A percentile compares a stretch with the other conserved stretches of the same genome.
phyloP scores from a whole-genome alignment of 2,888 invertebrate genomes.

The Chymomyza amoena region DNA sequence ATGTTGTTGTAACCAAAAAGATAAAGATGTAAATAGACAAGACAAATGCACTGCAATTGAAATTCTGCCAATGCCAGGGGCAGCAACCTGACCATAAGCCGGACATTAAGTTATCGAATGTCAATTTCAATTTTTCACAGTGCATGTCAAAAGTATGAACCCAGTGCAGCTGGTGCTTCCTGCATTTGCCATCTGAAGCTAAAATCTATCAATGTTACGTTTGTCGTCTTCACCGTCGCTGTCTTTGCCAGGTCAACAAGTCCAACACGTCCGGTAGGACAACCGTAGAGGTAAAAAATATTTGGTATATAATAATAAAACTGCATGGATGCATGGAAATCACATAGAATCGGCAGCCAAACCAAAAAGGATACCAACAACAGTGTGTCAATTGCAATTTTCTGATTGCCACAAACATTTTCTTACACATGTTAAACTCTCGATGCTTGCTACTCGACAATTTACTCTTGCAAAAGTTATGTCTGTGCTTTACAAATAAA shows the following conservation, averaged over 20 bases:
- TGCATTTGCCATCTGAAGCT: neutral
- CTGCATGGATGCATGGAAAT: slow-evolving; percentile 30
- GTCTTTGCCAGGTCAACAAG: neutral
- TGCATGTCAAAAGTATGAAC: slow-evolving; percentile 43
- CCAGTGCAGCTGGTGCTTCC: slow-evolving; percentile 5
- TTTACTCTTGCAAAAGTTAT: slow-evolving; percentile 42
- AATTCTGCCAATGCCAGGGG: slow-evolving; percentile 7
- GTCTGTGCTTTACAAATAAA: slow-evolving; percentile 35
- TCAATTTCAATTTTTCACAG: slow-evolving; percentile 62
- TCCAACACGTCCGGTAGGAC: neutral
- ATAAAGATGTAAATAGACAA: slow-evolving; percentile 31
- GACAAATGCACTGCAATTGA: slow-evolving; percentile 56
- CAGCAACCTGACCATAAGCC: neutral
- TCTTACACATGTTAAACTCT: slow-evolving; percentile 17
- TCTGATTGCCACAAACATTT: slow-evolving; percentile 53
- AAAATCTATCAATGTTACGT: slow-evolving; percentile 51
- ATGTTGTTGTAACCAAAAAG: slow-evolving; percentile 7
- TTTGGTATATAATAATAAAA: slow-evolving; percentile 68
- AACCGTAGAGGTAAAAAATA: slow-evolving; percentile 45
- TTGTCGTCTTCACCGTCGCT: neutral
- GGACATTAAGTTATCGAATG: slow-evolving; percentile 43
- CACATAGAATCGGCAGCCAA: neutral
- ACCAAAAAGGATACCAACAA: neutral
- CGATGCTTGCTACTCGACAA: slow-evolving; percentile 5
- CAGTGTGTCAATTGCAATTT: slow-evolving; percentile 53